Conservation (phyloP, 2,797 vertebrate genomes). For the Glyptemys insculpta region DNA sequence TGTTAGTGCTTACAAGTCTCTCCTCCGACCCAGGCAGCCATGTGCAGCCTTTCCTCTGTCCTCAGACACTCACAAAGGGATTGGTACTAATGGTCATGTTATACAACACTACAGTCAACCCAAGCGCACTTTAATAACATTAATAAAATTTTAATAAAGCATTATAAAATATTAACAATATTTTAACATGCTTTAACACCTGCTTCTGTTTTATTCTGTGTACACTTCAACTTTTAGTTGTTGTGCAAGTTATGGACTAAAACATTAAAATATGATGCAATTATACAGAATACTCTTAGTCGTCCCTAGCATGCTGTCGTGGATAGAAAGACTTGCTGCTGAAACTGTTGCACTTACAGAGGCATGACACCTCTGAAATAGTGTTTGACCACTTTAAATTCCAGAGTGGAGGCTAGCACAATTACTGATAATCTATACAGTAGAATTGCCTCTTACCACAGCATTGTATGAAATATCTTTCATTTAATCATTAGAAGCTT, state of each 20-base stretch:
- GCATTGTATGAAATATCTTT: slow-evolving; percentile 12
- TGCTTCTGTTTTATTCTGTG: slow-evolving; percentile 72
- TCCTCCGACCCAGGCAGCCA: neutral
- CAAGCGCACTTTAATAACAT: slow-evolving; percentile 62
- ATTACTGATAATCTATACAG: slow-evolving; percentile 5
- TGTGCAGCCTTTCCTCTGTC: neutral
- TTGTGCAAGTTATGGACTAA: slow-evolving; percentile 66
- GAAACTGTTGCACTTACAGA: neutral
- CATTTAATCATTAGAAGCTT: slow-evolving; percentile 23
- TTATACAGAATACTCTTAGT: slow-evolving; percentile 41
- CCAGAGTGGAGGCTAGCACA: neutral
- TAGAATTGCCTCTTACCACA: slow-evolving; percentile 16
- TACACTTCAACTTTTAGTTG: slow-evolving; percentile 77
- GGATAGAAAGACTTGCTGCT: neutral
- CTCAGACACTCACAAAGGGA: slow-evolving; percentile 7
- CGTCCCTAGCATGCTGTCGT: neutral
- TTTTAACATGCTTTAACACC: slow-evolving; percentile 74
- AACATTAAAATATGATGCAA: slow-evolving; percentile 72
- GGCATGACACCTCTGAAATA: neutral
- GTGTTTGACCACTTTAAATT: neutral
- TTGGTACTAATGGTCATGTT: slow-evolving; percentile 47
- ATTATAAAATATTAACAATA: slow-evolving; percentile 80
- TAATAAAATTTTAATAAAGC: slow-evolving; percentile 80
- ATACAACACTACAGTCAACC: slow-evolving; percentile 63
- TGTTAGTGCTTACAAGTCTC: neutral